Conservation (phyloP, 2,113 vertebrate genomes). For the Paradisaea rubra region DNA sequence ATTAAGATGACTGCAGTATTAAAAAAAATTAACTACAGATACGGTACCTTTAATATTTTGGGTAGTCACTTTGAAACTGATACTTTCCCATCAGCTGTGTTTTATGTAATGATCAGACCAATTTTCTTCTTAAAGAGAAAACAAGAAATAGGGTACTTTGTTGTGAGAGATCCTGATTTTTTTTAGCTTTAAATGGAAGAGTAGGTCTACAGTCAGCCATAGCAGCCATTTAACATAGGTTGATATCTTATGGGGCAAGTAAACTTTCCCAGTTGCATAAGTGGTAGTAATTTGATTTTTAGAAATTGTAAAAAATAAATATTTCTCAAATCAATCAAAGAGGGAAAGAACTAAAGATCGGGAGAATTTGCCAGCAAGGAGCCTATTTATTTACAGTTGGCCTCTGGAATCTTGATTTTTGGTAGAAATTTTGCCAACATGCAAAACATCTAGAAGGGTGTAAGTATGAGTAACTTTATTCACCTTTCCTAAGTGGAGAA, state of each 20-base stretch:
- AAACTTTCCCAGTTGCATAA: neutral
- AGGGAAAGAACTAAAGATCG: neutral
- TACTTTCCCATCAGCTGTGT: neutral
- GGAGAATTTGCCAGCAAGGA: neutral
- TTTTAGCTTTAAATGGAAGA: neutral
- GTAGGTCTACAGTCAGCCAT: neutral
- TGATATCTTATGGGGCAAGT: neutral
- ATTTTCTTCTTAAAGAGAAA: neutral
- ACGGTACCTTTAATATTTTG: neutral
- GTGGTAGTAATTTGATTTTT: neutral
- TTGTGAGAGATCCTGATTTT: neutral
- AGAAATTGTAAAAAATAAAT: neutral
- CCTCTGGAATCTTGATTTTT: neutral
- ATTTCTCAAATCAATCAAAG: neutral
- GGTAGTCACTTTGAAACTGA: neutral
- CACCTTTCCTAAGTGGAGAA: neutral
- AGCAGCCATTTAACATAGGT: neutral
- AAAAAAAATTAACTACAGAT: neutral
- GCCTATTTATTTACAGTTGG: neutral
- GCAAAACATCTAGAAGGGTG: neutral
- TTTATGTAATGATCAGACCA: neutral
- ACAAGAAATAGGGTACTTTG: neutral
- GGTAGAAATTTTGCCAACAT: neutral
- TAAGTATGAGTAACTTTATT: neutral
- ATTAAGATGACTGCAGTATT: neutral